Evolutionary conservation across 2,797 vertebrate genomes (phyloP).

Genomic region (Megaceryle alcyon): DNA sequence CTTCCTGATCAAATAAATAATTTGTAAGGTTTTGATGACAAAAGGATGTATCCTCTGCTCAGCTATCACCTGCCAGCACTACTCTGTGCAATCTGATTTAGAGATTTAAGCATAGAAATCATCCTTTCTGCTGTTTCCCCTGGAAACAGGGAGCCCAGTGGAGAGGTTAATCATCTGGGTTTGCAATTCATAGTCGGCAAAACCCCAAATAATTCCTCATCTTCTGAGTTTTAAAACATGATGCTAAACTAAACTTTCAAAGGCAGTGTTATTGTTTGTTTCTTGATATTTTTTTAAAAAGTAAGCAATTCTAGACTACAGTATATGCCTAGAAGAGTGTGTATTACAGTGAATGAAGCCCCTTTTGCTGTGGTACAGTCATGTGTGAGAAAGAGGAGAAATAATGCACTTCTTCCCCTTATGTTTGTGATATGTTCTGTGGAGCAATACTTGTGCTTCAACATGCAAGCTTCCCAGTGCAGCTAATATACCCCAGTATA

Average conservation of each 20-base stretch:
- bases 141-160: conserved; percentile 71
- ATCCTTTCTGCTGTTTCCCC: conserved; percentile 74
- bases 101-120: conserved; percentile 76
- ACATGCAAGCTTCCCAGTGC: neutral
- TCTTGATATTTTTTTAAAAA: conserved; percentile 32
- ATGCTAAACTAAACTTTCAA: conserved; percentile 55
- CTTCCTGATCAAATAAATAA: conserved; percentile 80
- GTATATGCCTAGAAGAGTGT: neutral
- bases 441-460: neutral
- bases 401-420: neutral
- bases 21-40: conserved; percentile 79
- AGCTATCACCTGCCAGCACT: conserved; percentile 72
- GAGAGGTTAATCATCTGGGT: conserved; percentile 80
- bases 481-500: neutral
- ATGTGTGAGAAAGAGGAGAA: neutral
- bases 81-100: conserved; percentile 72
- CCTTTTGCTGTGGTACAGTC: neutral
- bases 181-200: conserved; percentile 72
- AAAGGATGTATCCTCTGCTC: conserved; percentile 70
- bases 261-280: neutral
- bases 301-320: neutral
- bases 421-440: neutral
- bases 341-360: neutral
- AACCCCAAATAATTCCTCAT: conserved; percentile 66
- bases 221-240: conserved; percentile 52